phyloP scores from a whole-genome alignment of 30 jellyfish, hydroid and myxozoan genomes.

The Aurelia aurita complex sp. Pacific region DNA sequence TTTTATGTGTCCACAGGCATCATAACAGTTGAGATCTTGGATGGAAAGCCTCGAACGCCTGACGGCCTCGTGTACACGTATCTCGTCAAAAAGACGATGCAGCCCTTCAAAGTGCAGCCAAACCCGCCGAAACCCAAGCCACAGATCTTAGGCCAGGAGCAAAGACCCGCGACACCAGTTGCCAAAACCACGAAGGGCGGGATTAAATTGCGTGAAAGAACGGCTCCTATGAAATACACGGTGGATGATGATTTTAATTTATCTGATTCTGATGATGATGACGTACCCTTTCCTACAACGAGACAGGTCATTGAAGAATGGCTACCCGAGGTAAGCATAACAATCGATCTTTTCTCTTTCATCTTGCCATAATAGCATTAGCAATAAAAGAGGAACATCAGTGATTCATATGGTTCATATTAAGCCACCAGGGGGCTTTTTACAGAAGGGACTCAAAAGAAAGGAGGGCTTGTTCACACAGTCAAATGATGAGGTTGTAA shows the following conservation, averaged over 20 bases:
- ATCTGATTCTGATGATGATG: slow-evolving; percentile 83
- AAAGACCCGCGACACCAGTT: slow-evolving; percentile 52
- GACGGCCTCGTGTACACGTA: slow-evolving; percentile 86
- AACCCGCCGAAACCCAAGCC: slow-evolving; percentile 64
- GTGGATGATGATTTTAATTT: slow-evolving; percentile 74
- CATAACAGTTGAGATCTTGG: slow-evolving; percentile 87
- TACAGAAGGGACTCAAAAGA: too few species aligned
- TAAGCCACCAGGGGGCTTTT: too few species aligned
- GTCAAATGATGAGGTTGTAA: too few species aligned
- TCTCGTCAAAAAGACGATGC: slow-evolving; percentile 76
- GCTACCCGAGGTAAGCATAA: slow-evolving; percentile 81
- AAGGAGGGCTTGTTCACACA: too few species aligned
- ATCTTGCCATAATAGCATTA: too few species aligned
- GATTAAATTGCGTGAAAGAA: slow-evolving; percentile 83
- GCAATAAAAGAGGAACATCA: too few species aligned
- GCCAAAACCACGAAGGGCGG: slow-evolving; percentile 85
- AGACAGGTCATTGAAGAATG: slow-evolving; percentile 81
- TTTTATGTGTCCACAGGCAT: slow-evolving; percentile 54
- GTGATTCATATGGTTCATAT: too few species aligned
- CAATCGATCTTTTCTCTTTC: too few species aligned
- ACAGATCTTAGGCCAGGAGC: slow-evolving; percentile 21
- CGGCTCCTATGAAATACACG: slow-evolving; percentile 86
- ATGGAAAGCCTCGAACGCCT: slow-evolving; percentile 86
- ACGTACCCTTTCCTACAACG: slow-evolving; percentile 91
- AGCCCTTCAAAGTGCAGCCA: slow-evolving; percentile 88